These are phyloP conservation scores for Eubucco bourcierii DNA, from an alignment of 2,113 vertebrate genomes.

Conservation along the genomic window DNA sequence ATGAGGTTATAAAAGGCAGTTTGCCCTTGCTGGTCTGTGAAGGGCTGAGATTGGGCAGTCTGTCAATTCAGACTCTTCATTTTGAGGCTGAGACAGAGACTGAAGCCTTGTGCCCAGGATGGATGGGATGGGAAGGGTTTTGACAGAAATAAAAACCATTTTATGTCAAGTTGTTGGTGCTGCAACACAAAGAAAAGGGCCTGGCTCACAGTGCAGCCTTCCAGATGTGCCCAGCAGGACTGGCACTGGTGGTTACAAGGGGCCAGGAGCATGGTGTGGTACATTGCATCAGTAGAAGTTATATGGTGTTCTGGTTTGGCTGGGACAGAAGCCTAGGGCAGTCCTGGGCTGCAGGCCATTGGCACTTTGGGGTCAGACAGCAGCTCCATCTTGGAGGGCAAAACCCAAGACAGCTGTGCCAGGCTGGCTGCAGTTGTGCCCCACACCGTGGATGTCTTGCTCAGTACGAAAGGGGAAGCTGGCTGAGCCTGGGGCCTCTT, in stretches of 20 bases:
- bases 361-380: not conserved
- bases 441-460: not conserved
- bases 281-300: not conserved
- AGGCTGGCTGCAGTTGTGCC: not conserved
- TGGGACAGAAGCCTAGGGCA: not conserved
- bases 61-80: conserved; percentile 23
- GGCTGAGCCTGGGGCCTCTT: not conserved
- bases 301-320: not conserved
- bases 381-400: not conserved
- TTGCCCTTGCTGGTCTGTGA: not conserved
- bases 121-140: not conserved
- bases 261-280: not conserved
- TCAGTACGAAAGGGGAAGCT: not conserved
- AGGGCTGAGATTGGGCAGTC: not conserved
- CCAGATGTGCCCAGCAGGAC: not conserved
- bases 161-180: not conserved
- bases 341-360: not conserved
- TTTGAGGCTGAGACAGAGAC: not conserved
- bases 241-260: not conserved
- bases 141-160: not conserved
- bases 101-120: not conserved
- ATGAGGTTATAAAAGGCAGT: conserved; percentile 41
- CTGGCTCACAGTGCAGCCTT: not conserved
- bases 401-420: not conserved
- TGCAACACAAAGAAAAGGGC: not conserved